These are phyloP conservation scores for Platycnemis pennipes DNA, from an alignment of 2,888 invertebrate genomes.

Conservation along the genomic window DNA sequence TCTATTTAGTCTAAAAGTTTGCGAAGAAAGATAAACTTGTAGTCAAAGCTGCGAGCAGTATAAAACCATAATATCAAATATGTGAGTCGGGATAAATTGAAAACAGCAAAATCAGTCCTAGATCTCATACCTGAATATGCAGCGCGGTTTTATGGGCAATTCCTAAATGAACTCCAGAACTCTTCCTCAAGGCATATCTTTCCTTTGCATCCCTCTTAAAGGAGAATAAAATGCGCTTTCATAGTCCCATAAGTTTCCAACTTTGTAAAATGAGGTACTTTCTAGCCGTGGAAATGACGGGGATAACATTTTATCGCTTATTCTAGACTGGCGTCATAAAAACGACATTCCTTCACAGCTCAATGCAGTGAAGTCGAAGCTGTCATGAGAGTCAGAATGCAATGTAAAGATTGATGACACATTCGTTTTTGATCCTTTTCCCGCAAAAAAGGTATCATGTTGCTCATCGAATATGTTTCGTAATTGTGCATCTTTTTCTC, in stretches of 20 bases:
- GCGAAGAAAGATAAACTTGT: not conserved
- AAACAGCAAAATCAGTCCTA: too few species aligned
- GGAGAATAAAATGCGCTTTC: not conserved
- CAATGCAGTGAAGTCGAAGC: not conserved
- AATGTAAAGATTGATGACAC: not conserved
- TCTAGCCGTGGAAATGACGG: not conserved
- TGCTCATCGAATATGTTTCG: too few species aligned
- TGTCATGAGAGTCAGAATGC: not conserved
- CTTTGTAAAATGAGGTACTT: not conserved
- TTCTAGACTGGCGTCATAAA: not conserved
- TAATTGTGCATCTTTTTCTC: too few species aligned
- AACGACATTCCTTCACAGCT: not conserved
- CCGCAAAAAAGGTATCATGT: too few species aligned
- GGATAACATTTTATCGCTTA: not conserved
- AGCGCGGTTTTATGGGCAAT: not conserved
- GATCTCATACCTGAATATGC: not conserved
- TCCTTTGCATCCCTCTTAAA: not conserved
- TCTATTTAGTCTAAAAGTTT: too few species aligned
- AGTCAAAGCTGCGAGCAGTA: too few species aligned
- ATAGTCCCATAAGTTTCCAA: not conserved
- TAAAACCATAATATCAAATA: too few species aligned
- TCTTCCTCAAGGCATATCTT: not conserved
- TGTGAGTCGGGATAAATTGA: too few species aligned
- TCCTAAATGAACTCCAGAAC: not conserved
- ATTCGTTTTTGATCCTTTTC: too few species aligned